Evolutionary conservation across 2,888 invertebrate genomes (phyloP).

Genomic region (Trachelus iudaicus): DNA sequence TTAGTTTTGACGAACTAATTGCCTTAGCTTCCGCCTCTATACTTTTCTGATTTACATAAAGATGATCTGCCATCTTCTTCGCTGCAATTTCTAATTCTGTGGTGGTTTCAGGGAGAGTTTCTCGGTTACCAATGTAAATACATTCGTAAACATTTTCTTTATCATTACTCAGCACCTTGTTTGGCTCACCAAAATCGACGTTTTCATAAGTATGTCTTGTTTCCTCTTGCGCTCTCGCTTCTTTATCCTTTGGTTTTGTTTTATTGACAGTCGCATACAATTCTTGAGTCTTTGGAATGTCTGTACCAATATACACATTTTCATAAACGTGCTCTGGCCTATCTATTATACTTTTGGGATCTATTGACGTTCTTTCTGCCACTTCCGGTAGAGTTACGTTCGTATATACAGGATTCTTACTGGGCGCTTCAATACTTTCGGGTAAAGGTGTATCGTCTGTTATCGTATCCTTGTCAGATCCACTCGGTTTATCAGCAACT

Average conservation of each 20-base stretch:
- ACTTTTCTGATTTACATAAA: conserved; percentile 22
- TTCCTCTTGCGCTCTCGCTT: conserved; percentile 25
- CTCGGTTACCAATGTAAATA: conserved; percentile 39
- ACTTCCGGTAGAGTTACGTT: conserved; percentile 13
- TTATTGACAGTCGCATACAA: conserved; percentile 23
- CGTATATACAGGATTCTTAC: conserved; percentile 6
- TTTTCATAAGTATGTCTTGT: conserved; percentile 47
- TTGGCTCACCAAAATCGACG: conserved; percentile 36
- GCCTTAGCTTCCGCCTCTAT: conserved; percentile 27
- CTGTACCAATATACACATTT: conserved; percentile 48
- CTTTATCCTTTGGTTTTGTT: conserved; percentile 17
- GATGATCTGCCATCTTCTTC: conserved; percentile 41
- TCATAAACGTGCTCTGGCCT: conserved; percentile 48
- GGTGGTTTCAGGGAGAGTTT: conserved; percentile 37
- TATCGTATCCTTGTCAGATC: conserved; percentile 13
- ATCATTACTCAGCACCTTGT: conserved; percentile 18
- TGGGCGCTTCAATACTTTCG: conserved; percentile 9
- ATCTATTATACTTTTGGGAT: conserved; percentile 28
- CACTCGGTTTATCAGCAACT: conserved; percentile 22
- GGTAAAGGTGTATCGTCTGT: neutral
- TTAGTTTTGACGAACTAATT: conserved; percentile 18
- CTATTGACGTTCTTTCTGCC: conserved; percentile 17
- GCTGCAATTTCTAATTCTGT: conserved; percentile 41
- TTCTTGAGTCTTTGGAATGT: conserved; percentile 38
- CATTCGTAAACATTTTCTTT: conserved; percentile 42